A percentile compares a stretch with the other conserved stretches of the same genome.
These are phyloP conservation scores for Endotricha flammealis DNA, from an alignment of 2,888 invertebrate genomes.

Conservation along the genomic window DNA sequence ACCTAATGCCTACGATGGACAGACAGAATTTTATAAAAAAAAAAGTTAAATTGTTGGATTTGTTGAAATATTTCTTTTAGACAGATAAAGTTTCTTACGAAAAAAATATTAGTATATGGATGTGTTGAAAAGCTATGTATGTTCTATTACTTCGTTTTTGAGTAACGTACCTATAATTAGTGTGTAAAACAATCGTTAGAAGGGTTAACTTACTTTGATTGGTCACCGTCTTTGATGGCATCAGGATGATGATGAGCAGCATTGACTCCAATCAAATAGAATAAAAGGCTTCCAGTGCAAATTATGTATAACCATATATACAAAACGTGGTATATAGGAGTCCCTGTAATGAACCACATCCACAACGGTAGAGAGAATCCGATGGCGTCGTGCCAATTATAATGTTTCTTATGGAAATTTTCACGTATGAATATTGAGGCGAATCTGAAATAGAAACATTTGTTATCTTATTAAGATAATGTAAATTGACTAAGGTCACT, in stretches of 20 bases:
- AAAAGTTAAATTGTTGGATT: too few species aligned
- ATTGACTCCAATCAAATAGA: conserved; percentile 81
- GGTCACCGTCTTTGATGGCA: conserved; percentile 87
- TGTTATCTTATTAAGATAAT: neutral
- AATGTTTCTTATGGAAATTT: conserved; percentile 45
- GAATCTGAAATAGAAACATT: conserved; percentile 33
- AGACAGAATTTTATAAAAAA: too few species aligned
- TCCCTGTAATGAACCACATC: conserved; percentile 54
- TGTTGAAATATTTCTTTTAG: too few species aligned
- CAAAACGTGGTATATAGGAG: conserved; percentile 43
- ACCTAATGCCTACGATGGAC: too few species aligned
- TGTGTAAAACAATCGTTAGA: too few species aligned
- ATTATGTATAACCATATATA: conserved; percentile 77
- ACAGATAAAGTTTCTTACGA: too few species aligned
- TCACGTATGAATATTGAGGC: conserved; percentile 36
- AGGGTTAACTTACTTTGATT: conserved; percentile 43
- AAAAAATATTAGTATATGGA: too few species aligned
- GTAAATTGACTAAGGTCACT: too few species aligned
- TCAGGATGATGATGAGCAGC: conserved; percentile 90
- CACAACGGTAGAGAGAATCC: conserved; percentile 55
- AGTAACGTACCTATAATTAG: too few species aligned
- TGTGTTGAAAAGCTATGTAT: too few species aligned
- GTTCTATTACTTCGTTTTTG: too few species aligned
- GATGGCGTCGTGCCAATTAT: conserved; percentile 51
- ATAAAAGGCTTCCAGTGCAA: conserved; percentile 77